Evolutionary conservation across 2,888 invertebrate species (phyloP).

Genomic region (Tupiocoris notatus): DNA sequence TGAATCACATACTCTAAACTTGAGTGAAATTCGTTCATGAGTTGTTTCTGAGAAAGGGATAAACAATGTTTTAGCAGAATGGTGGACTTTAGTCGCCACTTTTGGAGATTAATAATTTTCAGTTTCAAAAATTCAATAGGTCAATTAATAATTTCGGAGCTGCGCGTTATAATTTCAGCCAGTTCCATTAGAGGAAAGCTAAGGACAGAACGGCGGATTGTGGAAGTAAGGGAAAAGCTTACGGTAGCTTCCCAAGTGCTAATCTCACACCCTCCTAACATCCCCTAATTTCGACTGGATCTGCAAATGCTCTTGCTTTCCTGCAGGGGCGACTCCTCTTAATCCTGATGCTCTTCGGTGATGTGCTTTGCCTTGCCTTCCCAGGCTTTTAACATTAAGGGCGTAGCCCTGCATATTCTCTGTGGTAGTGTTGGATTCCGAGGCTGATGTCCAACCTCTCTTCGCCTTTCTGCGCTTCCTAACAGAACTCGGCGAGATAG

Average conservation of each 20-base stretch:
- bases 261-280: slow-evolving; percentile 43
- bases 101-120: no score
- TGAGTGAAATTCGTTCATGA: no score
- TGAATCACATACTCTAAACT: no score
- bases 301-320: slow-evolving; percentile 42
- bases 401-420: not conserved
- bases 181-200: slow-evolving; percentile 40
- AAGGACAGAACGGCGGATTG: slow-evolving; percentile 17
- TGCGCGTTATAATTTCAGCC: slow-evolving; percentile 38
- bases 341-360: slow-evolving; percentile 32
- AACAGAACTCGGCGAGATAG: no score
- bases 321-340: not conserved
- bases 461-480: not conserved
- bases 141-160: slow-evolving; percentile 38
- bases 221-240: slow-evolving; percentile 27
- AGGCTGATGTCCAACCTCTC: not conserved
- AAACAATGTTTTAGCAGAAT: no score
- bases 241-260: slow-evolving; percentile 42
- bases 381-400: not conserved
- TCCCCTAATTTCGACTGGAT: slow-evolving; percentile 42
- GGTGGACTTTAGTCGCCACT: no score
- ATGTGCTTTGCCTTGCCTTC: slow-evolving; percentile 11
- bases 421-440: not conserved
- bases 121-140: slow-evolving; percentile 44
- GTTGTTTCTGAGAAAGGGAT: no score